Evolutionary conservation across 37 sponge, comb jelly and placozoan genomes (phyloP).

Genomic region (Agelas oroides): DNA sequence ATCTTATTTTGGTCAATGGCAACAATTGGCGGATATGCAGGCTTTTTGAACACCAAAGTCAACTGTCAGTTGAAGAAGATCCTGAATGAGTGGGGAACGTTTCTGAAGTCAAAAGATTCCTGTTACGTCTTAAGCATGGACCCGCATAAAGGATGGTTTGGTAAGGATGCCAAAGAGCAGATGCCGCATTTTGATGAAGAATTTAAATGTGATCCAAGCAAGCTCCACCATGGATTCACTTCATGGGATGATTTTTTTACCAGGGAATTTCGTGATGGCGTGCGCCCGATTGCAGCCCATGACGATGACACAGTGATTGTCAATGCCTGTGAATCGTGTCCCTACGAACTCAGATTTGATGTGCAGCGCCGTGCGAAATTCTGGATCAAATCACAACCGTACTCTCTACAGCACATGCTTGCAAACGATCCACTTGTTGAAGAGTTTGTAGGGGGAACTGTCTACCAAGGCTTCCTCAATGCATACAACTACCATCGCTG

Average conservation of each 20-base stretch:
- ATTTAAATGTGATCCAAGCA: constrained; percentile 9
- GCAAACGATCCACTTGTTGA: not conserved
- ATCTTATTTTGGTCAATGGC: constrained; percentile 20
- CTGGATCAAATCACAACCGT: constrained; percentile 37
- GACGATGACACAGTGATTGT: constrained; percentile 24
- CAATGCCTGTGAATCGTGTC: constrained; percentile 40
- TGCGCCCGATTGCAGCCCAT: constrained; percentile 34
- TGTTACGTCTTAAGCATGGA: constrained; percentile 7
- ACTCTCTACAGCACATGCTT: constrained; percentile 45
- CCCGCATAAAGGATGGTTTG: constrained; percentile 4
- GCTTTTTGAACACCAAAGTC: constrained; percentile 18
- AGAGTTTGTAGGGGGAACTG: constrained; percentile 39
- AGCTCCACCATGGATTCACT: constrained; percentile 30
- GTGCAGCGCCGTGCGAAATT: not conserved
- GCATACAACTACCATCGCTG: constrained; percentile 32
- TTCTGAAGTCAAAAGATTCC: constrained; percentile 16
- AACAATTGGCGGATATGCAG: constrained; percentile 29
- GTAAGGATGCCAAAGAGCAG: not conserved
- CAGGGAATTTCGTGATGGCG: constrained; percentile 6
- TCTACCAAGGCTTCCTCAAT: constrained; percentile 55
- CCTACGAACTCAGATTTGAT: constrained; percentile 1
- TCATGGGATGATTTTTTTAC: constrained; percentile 49
- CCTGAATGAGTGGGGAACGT: constrained; percentile 28
- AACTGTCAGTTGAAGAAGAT: constrained; percentile 36
- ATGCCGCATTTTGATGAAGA: constrained; percentile 1